Base-by-base conservation (phyloP, 2,888 invertebrate genomes). In the Hololepta plana region DNA sequence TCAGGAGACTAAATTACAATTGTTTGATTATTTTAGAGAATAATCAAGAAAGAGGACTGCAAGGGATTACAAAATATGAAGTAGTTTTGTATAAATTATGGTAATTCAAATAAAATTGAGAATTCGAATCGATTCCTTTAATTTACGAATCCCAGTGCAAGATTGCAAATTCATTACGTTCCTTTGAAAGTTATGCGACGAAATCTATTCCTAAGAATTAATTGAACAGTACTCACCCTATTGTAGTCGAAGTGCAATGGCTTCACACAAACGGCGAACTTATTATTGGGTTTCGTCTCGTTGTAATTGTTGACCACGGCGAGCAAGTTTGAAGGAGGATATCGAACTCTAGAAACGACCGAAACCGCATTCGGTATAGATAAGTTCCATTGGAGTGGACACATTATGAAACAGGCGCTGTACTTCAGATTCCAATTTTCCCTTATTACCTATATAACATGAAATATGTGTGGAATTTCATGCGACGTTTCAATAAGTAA, bases 401-500 rank as follows among this genome's bases (percentile, higher is more conserved):
- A 90, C 34, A 87, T 59, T 13, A 90, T 70, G 50, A 87, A 90
- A 42, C 81, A 79, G 5, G 90, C 90, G 47, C 84, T 85, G 56
- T 84, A 90, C 47, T 84, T 82, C 13, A 90, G 59, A 49, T 84
- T 88, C 90, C 90, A 90, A 49, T 90, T 88, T 50, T 90, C 90
- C 12, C 87, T 64, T 31, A 90, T 88, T 3, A 82, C 72, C 76
- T 71, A 28, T 32, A 24, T 25, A 24, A 33, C 23, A 31, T 11
- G 10, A 3, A 23, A 16, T 13, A 7, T 9, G 20, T 22, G 21
- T 15, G 27, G n/a, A 6, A 17, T 17, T 17, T 7, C n/a, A 17
- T 7, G n/a, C 17, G n/a, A 7, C n/a, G n/a, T 17, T 17, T 17
- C n/a, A 7, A n/a, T n/a, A n/a, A n/a, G n/a, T n/a, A n/a, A n/a